A percentile compares a stretch with the other conserved stretches of the same genome.
Conservation (phyloP, 2,888 invertebrate species). For the Eupithecia subfuscata region DNA sequence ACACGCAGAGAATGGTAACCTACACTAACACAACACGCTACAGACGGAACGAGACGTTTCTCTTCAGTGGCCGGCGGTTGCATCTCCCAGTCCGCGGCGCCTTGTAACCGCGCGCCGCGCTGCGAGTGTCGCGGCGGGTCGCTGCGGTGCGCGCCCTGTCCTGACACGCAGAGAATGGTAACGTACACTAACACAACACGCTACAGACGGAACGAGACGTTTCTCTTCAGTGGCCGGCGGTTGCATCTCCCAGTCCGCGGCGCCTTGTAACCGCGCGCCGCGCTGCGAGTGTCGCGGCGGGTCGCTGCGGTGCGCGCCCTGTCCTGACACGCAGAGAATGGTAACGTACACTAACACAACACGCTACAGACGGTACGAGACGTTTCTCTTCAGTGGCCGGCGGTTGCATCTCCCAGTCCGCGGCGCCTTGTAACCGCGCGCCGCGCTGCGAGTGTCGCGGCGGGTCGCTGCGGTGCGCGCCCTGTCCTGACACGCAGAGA, state of each 20-base stretch:
- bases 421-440: constrained; percentile 50
- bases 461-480: constrained; percentile 65
- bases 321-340: constrained; percentile 57
- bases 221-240: constrained; percentile 71
- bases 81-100: constrained; percentile 51
- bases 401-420: constrained; percentile 56
- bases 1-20: constrained; percentile 56
- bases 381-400: constrained; percentile 72
- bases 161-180: constrained; percentile 58
- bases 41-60: constrained; percentile 57
- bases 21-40: not conserved
- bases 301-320: constrained; percentile 67
- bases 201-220: constrained; percentile 47
- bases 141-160: constrained; percentile 69
- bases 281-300: constrained; percentile 77
- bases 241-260: constrained; percentile 54
- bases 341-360: constrained; percentile 43
- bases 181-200: not conserved
- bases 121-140: constrained; percentile 75
- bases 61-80: constrained; percentile 69
- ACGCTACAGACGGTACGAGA: not conserved
- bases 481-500: constrained; percentile 60
- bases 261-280: constrained; percentile 53
- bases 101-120: constrained; percentile 57
- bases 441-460: constrained; percentile 77